phyloP scores from a whole-genome alignment of 2,888 invertebrate species.

The Parapristionchus giblindavisi region DNA sequence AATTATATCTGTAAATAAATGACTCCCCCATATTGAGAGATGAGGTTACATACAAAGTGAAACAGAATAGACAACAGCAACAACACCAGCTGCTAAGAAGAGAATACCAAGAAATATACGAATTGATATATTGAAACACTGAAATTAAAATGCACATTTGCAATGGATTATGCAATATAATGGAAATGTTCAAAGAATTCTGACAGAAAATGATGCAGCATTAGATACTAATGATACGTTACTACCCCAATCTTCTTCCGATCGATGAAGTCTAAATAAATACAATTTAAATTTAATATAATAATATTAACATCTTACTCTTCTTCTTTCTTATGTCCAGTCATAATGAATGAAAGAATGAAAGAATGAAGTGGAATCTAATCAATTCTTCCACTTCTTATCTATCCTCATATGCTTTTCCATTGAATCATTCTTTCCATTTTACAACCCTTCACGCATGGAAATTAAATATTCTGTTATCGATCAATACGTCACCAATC shows the following conservation, averaged over 20 bases:
- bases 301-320: neutral
- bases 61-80: conserved; percentile 35
- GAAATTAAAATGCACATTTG: neutral
- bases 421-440: conserved; percentile 6
- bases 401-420: conserved; percentile 16
- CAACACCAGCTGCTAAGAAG: conserved; percentile 21
- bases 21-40: no score
- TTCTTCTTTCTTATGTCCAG: conserved; percentile 9
- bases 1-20: neutral
- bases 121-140: conserved; percentile 21
- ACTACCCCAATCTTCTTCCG: conserved; percentile 43
- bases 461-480: no score
- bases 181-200: conserved; percentile 4
- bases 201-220: conserved; percentile 39
- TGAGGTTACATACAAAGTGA: neutral
- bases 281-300: no score
- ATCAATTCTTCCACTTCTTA: no score
- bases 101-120: conserved; percentile 27
- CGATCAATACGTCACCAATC: no score
- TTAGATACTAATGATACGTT: conserved; percentile 40
- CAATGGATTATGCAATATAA: neutral
- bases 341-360: neutral
- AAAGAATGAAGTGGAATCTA: no score
- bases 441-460: no score
- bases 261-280: neutral